These are phyloP conservation scores for Aelia acuminata DNA, from an alignment of 2,888 invertebrate genomes.

Conservation along the genomic window DNA sequence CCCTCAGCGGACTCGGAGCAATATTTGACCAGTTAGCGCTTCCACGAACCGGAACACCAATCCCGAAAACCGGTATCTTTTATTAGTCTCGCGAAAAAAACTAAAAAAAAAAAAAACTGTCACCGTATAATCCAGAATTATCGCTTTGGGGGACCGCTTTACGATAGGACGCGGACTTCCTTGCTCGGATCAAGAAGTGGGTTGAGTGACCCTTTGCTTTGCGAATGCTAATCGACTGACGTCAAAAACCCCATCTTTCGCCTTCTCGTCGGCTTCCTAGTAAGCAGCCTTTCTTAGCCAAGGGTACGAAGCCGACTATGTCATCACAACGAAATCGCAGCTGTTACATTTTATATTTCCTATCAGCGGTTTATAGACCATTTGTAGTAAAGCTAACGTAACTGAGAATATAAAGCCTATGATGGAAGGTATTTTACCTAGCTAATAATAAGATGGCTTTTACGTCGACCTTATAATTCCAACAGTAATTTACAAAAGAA, in stretches of 20 bases:
- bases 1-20: background rate
- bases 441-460: background rate
- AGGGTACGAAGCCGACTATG: background rate
- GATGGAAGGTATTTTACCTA: background rate
- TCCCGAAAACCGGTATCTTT: conserved; percentile 25
- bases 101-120: background rate
- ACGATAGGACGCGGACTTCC: background rate
- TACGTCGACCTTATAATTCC: background rate
- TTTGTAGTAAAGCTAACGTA: background rate
- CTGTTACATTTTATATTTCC: background rate
- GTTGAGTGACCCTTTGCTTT: background rate
- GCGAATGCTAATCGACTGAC: conserved; percentile 31
- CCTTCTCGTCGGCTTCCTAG: background rate
- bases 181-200: background rate
- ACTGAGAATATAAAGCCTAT: background rate
- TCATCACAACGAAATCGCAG: background rate
- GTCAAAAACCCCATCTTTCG: conserved; percentile 18
- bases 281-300: background rate
- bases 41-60: background rate
- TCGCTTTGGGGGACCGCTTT: conserved; percentile 14
- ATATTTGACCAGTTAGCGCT: background rate
- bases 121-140: conserved; percentile 19
- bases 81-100: background rate
- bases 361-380: background rate
- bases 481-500: background rate